These are phyloP conservation scores for Peribatodes rhomboidaria DNA, from an alignment of 2,888 invertebrate species.

Conservation along the genomic window DNA sequence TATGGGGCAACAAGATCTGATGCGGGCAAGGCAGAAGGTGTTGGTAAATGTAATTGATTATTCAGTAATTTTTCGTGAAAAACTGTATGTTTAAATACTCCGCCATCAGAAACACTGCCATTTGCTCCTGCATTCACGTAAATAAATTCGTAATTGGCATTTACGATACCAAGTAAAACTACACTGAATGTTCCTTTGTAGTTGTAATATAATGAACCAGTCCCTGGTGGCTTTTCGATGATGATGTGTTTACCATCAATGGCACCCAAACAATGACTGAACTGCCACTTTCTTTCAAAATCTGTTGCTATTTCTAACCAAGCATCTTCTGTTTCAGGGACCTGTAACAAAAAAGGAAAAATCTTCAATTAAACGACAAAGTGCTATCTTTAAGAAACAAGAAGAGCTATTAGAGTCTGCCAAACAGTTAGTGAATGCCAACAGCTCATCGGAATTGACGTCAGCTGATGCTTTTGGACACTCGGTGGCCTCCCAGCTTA, in stretches of 20 bases:
- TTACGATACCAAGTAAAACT: slow-evolving; percentile 28
- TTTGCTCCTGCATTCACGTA: slow-evolving; percentile 31
- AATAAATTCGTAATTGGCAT: slow-evolving; percentile 21
- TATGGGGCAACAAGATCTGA: slow-evolving; percentile 30
- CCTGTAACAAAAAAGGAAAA: slow-evolving; percentile 35
- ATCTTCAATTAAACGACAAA: not conserved
- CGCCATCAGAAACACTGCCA: slow-evolving; percentile 38
- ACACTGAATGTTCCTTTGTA: slow-evolving; percentile 37
- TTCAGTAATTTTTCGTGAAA: slow-evolving; percentile 35
- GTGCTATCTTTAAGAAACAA: not conserved
- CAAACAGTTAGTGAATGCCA: not conserved
- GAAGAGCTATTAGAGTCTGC: not conserved
- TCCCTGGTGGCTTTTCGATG: slow-evolving; percentile 32
- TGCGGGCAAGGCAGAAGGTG: slow-evolving; percentile 24
- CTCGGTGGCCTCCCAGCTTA: not conserved
- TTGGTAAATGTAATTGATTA: slow-evolving; percentile 35
- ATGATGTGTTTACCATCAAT: slow-evolving; percentile 20
- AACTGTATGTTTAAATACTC: slow-evolving; percentile 35
- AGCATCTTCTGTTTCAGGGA: slow-evolving; percentile 39
- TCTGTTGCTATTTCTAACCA: slow-evolving; percentile 33
- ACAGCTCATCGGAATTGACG: not conserved
- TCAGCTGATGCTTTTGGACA: slow-evolving; percentile 9
- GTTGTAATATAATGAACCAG: slow-evolving; percentile 29
- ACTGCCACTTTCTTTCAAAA: slow-evolving; percentile 30
- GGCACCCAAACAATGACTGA: slow-evolving; percentile 23